Base-by-base conservation (phyloP, 2,888 invertebrate species). In the Ectemnius lituratus region DNA sequence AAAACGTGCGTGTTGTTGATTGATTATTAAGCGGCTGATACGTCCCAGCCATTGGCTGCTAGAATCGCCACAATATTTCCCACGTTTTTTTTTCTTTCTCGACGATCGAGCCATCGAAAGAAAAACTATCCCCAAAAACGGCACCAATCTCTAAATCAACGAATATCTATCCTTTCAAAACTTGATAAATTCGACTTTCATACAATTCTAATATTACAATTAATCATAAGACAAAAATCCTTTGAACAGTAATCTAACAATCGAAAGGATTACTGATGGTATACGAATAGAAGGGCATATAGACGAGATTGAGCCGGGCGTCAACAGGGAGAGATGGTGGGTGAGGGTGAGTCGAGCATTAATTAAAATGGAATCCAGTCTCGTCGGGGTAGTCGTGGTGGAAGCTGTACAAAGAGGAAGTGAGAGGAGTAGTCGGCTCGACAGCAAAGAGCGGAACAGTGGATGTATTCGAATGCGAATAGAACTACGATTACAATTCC, bases 301-400 rank as follows among this genome's bases (percentile, higher is more conserved):
- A 37, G 37, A 37, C 8, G 37, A 37, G 37, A 37, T 37, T 37
- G 37, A 37, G 37, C 23, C 23, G 47, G 72, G 47, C 3, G 11
- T 37, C 45, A n/a, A 27, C 62, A 45, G 68, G 62, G 72, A 78
- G 72, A 78, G 70, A 75, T 56, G 37, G 37, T 6, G 11, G 37
- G 37, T 37, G 37, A 8, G 37, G 37, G 37, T 37, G 37, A 37
- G 37, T 37, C 37, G 16, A 70, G 74, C 88, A 88, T 87, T 88
- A 89, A 89, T 89, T 89, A 89, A 88, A 89, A 88, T 82, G 88
- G 88, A 88, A 88, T 89, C 83, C 83, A 78, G 78, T 68, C 37
- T 52, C 56, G 56, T 49, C 46, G 23, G 68, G 28, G 14, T 11
- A 46, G 28, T 16, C 23, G 3, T 23, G 23, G 3, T 23, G 23